Conservation (phyloP, 2,888 invertebrate species). For the Acrobasis suavella region DNA sequence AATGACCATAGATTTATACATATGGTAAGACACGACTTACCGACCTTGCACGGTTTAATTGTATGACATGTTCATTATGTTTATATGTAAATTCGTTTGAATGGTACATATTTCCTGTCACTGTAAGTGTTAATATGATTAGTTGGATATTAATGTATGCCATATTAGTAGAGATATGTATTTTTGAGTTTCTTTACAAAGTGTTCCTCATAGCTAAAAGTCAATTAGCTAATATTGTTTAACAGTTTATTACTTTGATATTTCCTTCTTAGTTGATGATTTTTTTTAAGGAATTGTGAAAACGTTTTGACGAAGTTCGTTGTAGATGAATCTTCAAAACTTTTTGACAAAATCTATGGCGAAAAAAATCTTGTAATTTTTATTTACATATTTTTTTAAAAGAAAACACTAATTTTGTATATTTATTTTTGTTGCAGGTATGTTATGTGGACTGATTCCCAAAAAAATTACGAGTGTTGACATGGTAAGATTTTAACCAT, state of each 20-base stretch:
- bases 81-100: conserved; percentile 9
- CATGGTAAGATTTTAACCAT: not conserved
- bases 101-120: conserved; percentile 19
- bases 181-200: not conserved
- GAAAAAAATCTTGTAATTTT: too few relatives aligned
- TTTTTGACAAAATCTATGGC: not conserved
- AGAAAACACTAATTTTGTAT: too few relatives aligned
- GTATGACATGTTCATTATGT: conserved; percentile 7
- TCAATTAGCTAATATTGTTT: not conserved
- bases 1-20: conserved; percentile 7
- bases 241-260: too few relatives aligned
- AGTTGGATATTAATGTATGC: not conserved
- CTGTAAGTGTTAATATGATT: conserved; percentile 15
- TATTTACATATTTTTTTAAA: too few relatives aligned
- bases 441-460: not conserved
- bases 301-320: too few relatives aligned
- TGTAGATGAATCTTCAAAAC: too few relatives aligned
- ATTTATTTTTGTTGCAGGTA: not conserved
- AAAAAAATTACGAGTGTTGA: not conserved
- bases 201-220: too few relatives aligned
- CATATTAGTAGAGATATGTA: not conserved
- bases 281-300: too few relatives aligned
- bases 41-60: conserved; percentile 11
- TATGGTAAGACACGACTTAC: conserved; percentile 10
- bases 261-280: too few relatives aligned